Evolutionary conservation across 2,113 vertebrate species (phyloP), one percentile per base, ranked within the genome.

Genomic region (Spermophilus dauricus): DNA sequence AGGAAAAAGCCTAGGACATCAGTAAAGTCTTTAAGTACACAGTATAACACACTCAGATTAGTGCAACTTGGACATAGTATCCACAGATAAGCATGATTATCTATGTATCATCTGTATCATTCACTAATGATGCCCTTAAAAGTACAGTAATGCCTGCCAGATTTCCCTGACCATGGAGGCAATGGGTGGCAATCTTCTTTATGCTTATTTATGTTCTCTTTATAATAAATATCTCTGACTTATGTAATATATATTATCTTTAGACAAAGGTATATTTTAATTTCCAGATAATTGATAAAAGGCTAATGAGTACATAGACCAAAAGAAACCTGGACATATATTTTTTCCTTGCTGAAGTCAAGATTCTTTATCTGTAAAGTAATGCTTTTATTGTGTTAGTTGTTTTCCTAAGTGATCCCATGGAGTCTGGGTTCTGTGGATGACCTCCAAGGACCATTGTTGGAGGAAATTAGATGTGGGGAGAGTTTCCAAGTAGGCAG

Each of bases 361-460:
- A 93, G 56, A 89, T 96, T 87, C 61, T 93, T 96, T 91, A 96
- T 94, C 63, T 92, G 32, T 89, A 97, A 37, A 87, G 95, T 70
- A 97, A 86, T 48, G 56, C 34, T 53, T 95, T 80, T 83, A 80
- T 51, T 88, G 18, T 70, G 65, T 70, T 69, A 92, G 87, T 78
- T 86, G 63, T 86, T 97, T 89, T 87, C 37, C 73, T 67, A 89
- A 97, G 63, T 89, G 80, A 42, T 97, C 90, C 63, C 56, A 86
- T 56, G 10, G 89, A 78, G 95, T 65, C 93, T 95, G 28, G 20
- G 78, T 16, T 80, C n/a, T 42, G 0, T 70, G 73, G 87, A 94
- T 92, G 61, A 92, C 65, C 67, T 83, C 95, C 84, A 90, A 69
- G 18, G 63, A 48, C 39, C 48, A 53, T 83, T 83, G 77, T 69